These are phyloP conservation scores for Sylvicola cinctus DNA, from an alignment of 2,888 invertebrate species.

Conservation along the genomic window DNA sequence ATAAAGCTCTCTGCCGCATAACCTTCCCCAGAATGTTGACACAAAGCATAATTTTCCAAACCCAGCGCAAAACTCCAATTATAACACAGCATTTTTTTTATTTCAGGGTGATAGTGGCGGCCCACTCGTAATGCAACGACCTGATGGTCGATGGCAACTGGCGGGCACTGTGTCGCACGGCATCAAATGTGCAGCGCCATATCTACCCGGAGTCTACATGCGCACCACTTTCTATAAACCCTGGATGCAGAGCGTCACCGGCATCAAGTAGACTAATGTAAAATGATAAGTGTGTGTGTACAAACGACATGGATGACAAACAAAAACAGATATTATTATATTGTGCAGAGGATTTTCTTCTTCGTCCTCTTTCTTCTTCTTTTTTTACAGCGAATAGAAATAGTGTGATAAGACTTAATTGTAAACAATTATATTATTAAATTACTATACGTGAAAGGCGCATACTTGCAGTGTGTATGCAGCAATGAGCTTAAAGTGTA, in stretches of 20 bases:
- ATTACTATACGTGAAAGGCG: too few relatives aligned
- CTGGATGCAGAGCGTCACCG: constrained; percentile 76
- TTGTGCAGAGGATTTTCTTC: constrained; percentile 5
- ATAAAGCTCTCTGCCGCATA: too few relatives aligned
- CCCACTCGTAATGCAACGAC: constrained; percentile 61
- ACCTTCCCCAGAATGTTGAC: too few relatives aligned
- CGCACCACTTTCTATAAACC: constrained; percentile 78
- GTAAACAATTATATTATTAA: too few relatives aligned
- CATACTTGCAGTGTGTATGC: too few relatives aligned
- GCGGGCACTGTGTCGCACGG: constrained; percentile 87
- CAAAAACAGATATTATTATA: constrained; percentile 4
- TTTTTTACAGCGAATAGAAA: too few relatives aligned
- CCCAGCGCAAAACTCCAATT: too few relatives aligned
- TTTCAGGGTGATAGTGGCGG: constrained; percentile 82
- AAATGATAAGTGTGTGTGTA: neutral
- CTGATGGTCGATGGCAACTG: constrained; percentile 69
- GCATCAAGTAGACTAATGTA: constrained; percentile 32
- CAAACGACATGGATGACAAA: neutral
- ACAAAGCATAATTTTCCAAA: too few relatives aligned
- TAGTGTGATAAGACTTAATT: too few relatives aligned
- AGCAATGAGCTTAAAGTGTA: too few relatives aligned
- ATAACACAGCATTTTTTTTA: too few relatives aligned
- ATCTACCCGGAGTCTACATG: constrained; percentile 86
- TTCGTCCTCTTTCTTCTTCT: too few relatives aligned
- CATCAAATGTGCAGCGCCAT: constrained; percentile 85